A percentile compares a stretch with the other conserved stretches of the same genome.
Conservation (phyloP, 2,888 invertebrate species). For the Heliconius ethilla region DNA sequence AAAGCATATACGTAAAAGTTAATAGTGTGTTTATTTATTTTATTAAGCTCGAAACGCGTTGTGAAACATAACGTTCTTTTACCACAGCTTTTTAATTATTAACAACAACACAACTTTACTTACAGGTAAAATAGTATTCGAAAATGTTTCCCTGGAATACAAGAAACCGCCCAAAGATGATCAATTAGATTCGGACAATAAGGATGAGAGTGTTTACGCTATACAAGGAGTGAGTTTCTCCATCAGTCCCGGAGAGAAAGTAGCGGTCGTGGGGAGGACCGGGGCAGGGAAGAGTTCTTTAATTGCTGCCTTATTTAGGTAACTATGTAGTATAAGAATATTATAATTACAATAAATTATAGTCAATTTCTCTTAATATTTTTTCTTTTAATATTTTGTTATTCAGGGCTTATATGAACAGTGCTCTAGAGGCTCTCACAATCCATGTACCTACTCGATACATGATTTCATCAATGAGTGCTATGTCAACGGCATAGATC, state of each 20-base stretch:
- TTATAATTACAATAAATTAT: no score
- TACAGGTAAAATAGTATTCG: constrained; percentile 72
- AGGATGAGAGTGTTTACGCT: constrained; percentile 70
- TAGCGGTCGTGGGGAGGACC: constrained; percentile 91
- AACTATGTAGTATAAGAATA: not conserved
- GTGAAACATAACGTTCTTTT: no score
- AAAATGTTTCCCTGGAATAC: constrained; percentile 71
- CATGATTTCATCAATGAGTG: no score
- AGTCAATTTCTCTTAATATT: no score
- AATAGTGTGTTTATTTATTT: no score
- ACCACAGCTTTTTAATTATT: not conserved
- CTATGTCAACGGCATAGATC: no score
- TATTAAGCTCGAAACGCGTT: no score
- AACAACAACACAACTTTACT: not conserved
- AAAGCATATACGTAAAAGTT: no score
- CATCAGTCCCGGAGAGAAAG: constrained; percentile 82
- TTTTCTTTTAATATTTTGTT: no score
- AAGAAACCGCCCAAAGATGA: constrained; percentile 63
- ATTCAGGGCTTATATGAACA: no score
- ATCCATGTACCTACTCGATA: no score
- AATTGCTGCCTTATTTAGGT: constrained; percentile 88
- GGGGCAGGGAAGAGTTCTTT: constrained; percentile 92
- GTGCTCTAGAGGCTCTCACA: no score
- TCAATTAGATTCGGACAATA: constrained; percentile 53
- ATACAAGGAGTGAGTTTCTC: constrained; percentile 79